A percentile compares a stretch with the other conserved stretches of the same genome.
Evolutionary conservation across 2,888 invertebrate species (phyloP).

Genomic region (Pristionchus entomophagus): DNA sequence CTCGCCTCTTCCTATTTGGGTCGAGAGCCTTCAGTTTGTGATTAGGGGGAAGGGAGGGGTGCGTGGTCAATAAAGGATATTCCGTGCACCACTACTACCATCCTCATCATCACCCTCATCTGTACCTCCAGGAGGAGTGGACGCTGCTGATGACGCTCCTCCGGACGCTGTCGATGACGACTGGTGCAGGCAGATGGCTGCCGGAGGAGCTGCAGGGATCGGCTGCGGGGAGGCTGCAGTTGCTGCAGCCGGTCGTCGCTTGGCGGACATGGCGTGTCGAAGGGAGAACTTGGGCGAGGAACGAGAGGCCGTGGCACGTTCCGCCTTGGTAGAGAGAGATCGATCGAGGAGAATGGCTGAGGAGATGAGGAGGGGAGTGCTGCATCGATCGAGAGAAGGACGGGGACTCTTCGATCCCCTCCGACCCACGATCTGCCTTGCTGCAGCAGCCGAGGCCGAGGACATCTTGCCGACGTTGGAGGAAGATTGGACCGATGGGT

Average conservation of each 20-base stretch:
- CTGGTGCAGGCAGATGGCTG: neutral
- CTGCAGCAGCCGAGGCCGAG: conserved; percentile 48
- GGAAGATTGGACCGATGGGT: conserved; percentile 63
- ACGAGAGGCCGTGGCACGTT: conserved; percentile 41
- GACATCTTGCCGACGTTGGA: conserved; percentile 57
- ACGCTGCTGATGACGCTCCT: conserved; percentile 37
- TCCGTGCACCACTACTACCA: neutral
- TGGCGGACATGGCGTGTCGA: conserved; percentile 57
- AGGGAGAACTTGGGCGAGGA: conserved; percentile 56
- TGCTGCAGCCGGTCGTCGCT: conserved; percentile 49
- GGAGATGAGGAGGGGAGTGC: conserved; percentile 38
- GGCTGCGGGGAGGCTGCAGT: conserved; percentile 16
- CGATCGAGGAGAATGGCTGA: conserved; percentile 46
- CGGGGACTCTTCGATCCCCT: conserved; percentile 41
- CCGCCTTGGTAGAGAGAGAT: conserved; percentile 12
- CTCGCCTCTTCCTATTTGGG: neutral
- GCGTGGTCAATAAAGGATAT: neutral
- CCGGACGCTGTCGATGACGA: conserved; percentile 48
- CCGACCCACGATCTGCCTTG: conserved; percentile 48
- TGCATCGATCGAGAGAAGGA: conserved; percentile 40
- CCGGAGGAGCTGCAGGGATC: conserved; percentile 46
- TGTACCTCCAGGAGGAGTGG: conserved; percentile 30
- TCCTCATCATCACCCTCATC: neutral
- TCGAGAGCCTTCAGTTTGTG: conserved; percentile 2
- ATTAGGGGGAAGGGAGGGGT: neutral